Evolutionary conservation across 2,797 vertebrate genomes (phyloP).

Genomic region (Xenopus petersii): DNA sequence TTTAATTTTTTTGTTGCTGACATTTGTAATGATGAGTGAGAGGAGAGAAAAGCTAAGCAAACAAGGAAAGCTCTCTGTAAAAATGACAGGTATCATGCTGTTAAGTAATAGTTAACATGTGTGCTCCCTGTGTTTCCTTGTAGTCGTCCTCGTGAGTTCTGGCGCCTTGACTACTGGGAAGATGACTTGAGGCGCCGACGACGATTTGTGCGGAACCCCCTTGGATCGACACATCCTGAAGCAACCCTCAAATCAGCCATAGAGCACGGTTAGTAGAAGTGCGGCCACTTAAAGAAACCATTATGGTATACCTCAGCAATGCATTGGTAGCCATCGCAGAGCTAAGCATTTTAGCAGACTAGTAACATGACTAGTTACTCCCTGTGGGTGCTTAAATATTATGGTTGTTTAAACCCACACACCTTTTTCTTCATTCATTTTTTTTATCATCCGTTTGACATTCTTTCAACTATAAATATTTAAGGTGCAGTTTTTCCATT

Average conservation of each 20-base stretch:
- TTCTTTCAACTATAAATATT: too few relatives aligned
- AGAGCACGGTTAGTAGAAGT: conserved; percentile 86
- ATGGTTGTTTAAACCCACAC: too few relatives aligned
- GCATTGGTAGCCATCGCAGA: too few relatives aligned
- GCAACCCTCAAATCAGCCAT: conserved; percentile 88
- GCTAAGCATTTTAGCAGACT: too few relatives aligned
- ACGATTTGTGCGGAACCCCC: conserved; percentile 94
- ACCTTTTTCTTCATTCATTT: too few relatives aligned
- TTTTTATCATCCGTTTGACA: too few relatives aligned
- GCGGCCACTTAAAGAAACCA: conserved; percentile 4
- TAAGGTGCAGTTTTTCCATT: too few relatives aligned
- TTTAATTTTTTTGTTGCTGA: too few relatives aligned
- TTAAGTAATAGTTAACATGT: conserved; percentile 98
- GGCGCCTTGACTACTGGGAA: conserved; percentile 99
- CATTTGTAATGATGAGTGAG: too few relatives aligned
- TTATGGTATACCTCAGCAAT: too few relatives aligned
- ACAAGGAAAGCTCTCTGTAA: conserved; percentile 91
- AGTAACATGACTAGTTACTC: too few relatives aligned
- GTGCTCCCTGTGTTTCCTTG: conserved; percentile 88
- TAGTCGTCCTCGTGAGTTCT: conserved; percentile 97
- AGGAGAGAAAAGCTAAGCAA: conserved; percentile 58
- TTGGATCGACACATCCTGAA: conserved; percentile 94
- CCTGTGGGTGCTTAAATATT: too few relatives aligned
- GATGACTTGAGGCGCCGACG: conserved; percentile 98
- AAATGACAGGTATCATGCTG: conserved; percentile 84